A percentile compares a stretch with the other conserved stretches of the same genome.
Evolutionary conservation across 2,888 invertebrate genomes (phyloP).

Genomic region (Lasioglossum figueresi): DNA sequence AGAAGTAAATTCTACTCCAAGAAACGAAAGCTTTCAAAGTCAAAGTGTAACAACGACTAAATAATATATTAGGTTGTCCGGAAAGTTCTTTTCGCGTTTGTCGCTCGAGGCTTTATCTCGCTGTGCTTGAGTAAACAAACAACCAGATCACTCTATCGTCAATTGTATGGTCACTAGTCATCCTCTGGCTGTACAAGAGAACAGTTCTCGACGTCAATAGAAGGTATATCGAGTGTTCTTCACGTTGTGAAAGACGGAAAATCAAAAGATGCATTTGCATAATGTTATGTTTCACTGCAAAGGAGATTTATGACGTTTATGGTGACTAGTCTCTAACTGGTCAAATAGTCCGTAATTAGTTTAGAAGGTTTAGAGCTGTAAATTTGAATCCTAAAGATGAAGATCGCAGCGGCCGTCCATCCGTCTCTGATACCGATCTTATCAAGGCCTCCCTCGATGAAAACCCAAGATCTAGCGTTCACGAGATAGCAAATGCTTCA

Average conservation of each 20-base stretch:
- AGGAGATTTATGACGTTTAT: not conserved
- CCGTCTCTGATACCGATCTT: no score
- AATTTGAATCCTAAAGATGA: no score
- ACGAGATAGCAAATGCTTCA: no score
- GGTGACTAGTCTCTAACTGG: not conserved
- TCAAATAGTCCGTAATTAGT: not conserved
- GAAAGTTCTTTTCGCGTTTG: slow-evolving; percentile 17
- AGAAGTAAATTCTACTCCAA: not conserved
- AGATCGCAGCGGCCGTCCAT: no score
- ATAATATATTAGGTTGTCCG: not conserved
- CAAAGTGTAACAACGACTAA: not conserved
- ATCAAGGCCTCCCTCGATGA: no score
- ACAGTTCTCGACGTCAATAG: not conserved
- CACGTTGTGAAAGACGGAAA: not conserved
- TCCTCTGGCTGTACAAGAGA: not conserved
- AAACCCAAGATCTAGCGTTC: no score
- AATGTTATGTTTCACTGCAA: not conserved
- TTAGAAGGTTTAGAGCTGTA: not conserved
- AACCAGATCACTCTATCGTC: slow-evolving; percentile 12
- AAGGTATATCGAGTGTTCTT: not conserved
- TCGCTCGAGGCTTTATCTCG: not conserved
- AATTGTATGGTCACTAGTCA: slow-evolving; percentile 7
- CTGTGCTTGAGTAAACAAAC: slow-evolving; percentile 11
- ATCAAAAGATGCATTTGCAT: not conserved
- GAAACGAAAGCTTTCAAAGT: not conserved